Percentiles rank a stretch among this genome's conserved stretches.
Evolutionary conservation across 2,113 vertebrate species (phyloP).

Genomic region (Proterorhinus semilunaris): DNA sequence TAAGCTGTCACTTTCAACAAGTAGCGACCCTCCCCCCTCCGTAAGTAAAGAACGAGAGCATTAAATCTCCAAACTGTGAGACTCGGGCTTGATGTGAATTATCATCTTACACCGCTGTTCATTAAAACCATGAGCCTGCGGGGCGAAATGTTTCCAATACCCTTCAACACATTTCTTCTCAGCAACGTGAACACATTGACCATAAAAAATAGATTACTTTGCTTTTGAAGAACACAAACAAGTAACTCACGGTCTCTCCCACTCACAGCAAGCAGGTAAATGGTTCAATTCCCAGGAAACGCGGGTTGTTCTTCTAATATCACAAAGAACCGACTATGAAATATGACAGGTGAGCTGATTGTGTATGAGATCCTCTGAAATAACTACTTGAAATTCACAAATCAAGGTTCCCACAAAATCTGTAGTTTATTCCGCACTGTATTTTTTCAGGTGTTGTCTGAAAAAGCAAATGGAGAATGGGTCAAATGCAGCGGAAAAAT

Average conservation of each 20-base stretch:
- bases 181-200: constrained; percentile 56
- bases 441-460: too few species aligned
- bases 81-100: constrained; percentile 59
- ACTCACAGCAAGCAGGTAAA: background rate
- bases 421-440: too few species aligned
- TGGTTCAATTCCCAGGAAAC: too few species aligned
- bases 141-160: constrained; percentile 64
- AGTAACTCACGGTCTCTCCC: background rate
- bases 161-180: constrained; percentile 62
- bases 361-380: too few species aligned
- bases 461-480: too few species aligned
- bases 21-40: constrained; percentile 35
- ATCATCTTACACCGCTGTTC: constrained; percentile 61
- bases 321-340: too few species aligned
- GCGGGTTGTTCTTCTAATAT: too few species aligned
- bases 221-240: constrained; percentile 47
- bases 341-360: too few species aligned
- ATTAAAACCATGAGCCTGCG: constrained; percentile 64
- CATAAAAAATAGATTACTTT: constrained; percentile 67
- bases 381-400: too few species aligned
- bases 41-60: constrained; percentile 58
- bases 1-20: constrained; percentile 65
- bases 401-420: too few species aligned
- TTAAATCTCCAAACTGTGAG: constrained; percentile 62
- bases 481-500: too few species aligned